Conservation (phyloP, 2,113 vertebrate genomes). For the Lagopus leucura region DNA sequence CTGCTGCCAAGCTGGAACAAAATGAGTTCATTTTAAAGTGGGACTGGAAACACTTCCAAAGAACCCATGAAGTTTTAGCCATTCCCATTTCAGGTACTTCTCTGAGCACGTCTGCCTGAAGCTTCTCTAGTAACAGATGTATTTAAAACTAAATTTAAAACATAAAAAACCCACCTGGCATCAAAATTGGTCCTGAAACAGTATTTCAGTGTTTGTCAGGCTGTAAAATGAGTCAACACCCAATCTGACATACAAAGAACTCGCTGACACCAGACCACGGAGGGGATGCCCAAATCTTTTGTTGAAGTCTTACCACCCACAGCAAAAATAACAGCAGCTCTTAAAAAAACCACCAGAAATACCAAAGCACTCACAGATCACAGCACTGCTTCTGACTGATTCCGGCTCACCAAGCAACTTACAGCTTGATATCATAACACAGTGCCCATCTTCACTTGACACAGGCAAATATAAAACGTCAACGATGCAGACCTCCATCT, state of each 20-base stretch:
- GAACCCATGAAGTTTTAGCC: not conserved
- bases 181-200: not conserved
- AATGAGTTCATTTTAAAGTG: conserved; percentile 19
- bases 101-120: not conserved
- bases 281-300: not conserved
- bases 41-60: not conserved
- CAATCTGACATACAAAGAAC: not conserved
- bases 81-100: not conserved
- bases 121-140: not conserved
- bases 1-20: conserved; percentile 21
- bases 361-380: not conserved
- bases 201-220: not conserved
- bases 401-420: not conserved
- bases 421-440: rapidly evolving
- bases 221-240: not conserved
- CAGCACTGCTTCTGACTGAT: not conserved
- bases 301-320: not conserved
- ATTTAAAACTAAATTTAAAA: not conserved
- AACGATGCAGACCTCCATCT: not conserved
- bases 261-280: not conserved
- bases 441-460: not conserved
- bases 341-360: not conserved
- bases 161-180: not conserved
- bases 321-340: not conserved
- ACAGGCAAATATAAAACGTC: rapidly evolving